A percentile compares a stretch with the other conserved stretches of the same genome.
Evolutionary conservation across 2,888 invertebrate genomes (phyloP).

Genomic region (Enoplolaimus lenunculus): DNA sequence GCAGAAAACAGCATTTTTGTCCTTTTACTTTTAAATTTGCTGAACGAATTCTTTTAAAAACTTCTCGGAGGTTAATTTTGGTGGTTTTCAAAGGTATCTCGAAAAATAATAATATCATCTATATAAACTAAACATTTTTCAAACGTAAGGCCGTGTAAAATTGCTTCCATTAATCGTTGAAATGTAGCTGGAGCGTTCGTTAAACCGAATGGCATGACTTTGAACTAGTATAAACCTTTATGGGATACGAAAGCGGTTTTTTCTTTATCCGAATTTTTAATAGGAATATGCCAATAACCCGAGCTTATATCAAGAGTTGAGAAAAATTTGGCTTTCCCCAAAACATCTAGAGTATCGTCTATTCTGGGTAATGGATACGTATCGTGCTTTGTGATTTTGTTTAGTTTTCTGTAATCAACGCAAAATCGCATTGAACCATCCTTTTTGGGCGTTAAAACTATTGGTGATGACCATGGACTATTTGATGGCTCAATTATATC

Average conservation of each 20-base stretch:
- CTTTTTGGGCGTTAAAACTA: constrained; percentile 27
- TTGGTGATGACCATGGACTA: constrained; percentile 26
- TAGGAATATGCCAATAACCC: constrained; percentile 29
- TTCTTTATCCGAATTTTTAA: constrained; percentile 25
- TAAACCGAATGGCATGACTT: constrained; percentile 28
- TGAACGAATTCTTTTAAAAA: no score
- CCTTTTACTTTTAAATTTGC: no score
- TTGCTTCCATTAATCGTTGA: constrained; percentile 27
- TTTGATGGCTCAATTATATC: no score
- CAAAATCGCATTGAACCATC: constrained; percentile 27
- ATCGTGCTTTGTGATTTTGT: constrained; percentile 27
- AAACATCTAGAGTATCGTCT: constrained; percentile 27
- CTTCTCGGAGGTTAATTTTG: no score
- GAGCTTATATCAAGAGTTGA: constrained; percentile 25
- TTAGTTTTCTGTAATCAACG: constrained; percentile 29
- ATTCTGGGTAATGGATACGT: constrained; percentile 28
- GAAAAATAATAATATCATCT: no score
- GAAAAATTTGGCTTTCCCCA: constrained; percentile 21
- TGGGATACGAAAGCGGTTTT: constrained; percentile 30
- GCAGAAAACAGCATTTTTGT: no score
- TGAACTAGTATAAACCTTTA: constrained; percentile 26
- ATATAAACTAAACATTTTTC: no score
- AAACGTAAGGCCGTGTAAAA: no score
- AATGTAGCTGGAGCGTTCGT: constrained; percentile 28
- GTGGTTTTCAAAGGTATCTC: no score